A percentile compares a stretch with the other conserved stretches of the same genome.
Conservation (phyloP, 2,888 invertebrate species). For the Morpho helenor region DNA sequence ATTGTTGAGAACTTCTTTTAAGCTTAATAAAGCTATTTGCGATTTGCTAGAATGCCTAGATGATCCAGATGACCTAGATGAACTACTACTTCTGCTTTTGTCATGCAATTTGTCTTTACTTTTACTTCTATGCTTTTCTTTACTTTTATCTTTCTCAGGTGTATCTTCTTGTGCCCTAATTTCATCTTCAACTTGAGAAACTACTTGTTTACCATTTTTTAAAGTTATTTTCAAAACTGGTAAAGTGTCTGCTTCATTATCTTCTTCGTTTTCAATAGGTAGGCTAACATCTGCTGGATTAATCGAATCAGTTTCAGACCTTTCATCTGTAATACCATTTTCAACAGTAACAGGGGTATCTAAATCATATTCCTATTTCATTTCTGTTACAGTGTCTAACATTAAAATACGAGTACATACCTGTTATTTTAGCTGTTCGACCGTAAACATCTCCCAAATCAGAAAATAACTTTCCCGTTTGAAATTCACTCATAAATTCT, state of each 20-base stretch:
- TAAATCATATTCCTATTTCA: conserved; percentile 11
- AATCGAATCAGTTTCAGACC: conserved; percentile 24
- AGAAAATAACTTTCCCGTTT: too few species aligned
- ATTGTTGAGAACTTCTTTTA: too few species aligned
- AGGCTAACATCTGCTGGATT: conserved; percentile 20
- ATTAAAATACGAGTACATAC: too few species aligned
- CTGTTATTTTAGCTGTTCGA: too few species aligned
- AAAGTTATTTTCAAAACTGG: conserved; percentile 81
- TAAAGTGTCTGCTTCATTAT: conserved; percentile 52
- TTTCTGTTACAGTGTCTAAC: too few species aligned
- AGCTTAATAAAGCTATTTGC: not conserved
- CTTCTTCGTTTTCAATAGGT: conserved; percentile 35
- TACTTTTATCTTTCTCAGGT: conserved; percentile 53
- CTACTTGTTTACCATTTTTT: conserved; percentile 85
- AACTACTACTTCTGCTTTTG: conserved; percentile 35
- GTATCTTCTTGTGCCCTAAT: conserved; percentile 44
- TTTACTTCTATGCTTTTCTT: conserved; percentile 70
- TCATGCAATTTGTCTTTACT: conserved; percentile 44
- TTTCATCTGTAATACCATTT: conserved; percentile 32
- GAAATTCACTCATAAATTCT: too few species aligned
- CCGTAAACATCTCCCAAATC: too few species aligned
- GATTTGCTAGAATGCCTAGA: conserved; percentile 65
- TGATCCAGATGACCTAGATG: conserved; percentile 45
- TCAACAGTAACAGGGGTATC: conserved; percentile 26
- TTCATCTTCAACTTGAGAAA: conserved; percentile 78